Evolutionary conservation across 2,113 vertebrate genomes (phyloP), one percentile per base, ranked within the genome.

Genomic region (Hippopotamus amphibius): DNA sequence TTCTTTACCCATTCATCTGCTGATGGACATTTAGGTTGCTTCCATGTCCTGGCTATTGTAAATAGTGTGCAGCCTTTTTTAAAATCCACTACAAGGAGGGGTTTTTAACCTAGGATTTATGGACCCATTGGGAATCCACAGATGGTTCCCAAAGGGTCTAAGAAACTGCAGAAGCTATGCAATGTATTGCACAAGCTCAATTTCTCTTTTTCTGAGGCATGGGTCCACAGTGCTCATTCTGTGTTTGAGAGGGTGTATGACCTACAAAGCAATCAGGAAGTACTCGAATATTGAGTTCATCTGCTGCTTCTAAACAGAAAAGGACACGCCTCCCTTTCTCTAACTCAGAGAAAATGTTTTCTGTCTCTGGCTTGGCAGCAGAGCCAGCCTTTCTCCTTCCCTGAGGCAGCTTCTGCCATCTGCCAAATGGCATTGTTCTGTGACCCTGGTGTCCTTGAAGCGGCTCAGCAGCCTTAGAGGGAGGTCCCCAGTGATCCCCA

Each of bases 371-470:
- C 59, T 87, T 94, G 92, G 72, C 91, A 81, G 48, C 28, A 41
- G 21, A 74, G n/a, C 57, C 63, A 37, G 63, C 17, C 93, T 76
- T 96, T 96, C 88, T 95, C 90, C 48, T 95, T 94, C 96, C 95
- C 94, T 0, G 0, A 97, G 96, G 97, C 95, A 92, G 86, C 21
- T 59, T 69, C 82, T 84, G 79, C 95, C 97, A 97, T 97, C 96
- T 98, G 97, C 89, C 92, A 96, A 89, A 95, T 95, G 79, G 74
- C 16, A 7, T 37, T 82, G 55, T 50, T 96, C 46, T 95, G 79
- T 61, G 68, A 96, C 83, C 82, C 48, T 65, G 28, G 59, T 80
- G 96, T 97, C 96, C 95, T 97, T 97, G 97, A 87, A 92, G 53
- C 55, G 33, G 26, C 57, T 68, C 37, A 19, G 68, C 71, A 94